A percentile compares a stretch with the other conserved stretches of the same genome.
phyloP scores from a whole-genome alignment of 2,113 vertebrate genomes.

The Asarcornis scutulata region DNA sequence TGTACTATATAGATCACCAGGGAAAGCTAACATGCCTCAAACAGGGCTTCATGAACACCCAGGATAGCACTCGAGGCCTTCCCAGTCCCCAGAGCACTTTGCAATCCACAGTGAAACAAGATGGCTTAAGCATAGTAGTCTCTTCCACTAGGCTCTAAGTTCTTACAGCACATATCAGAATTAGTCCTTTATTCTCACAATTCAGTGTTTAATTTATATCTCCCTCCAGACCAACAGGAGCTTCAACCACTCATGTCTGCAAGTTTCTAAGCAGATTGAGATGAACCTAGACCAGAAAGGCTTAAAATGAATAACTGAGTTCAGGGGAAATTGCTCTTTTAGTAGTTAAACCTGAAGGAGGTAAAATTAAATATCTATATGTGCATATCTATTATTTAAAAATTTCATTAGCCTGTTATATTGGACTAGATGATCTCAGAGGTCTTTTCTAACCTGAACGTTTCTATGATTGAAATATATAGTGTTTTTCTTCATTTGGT shows the following conservation, averaged over 20 bases:
- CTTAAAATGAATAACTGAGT: not conserved
- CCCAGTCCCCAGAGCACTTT: not conserved
- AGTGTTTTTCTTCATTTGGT: not conserved
- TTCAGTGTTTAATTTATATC: not conserved
- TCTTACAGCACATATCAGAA: not conserved
- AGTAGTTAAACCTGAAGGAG: not conserved
- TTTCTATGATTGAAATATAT: too few relatives aligned
- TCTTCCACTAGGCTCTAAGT: not conserved
- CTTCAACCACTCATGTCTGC: not conserved
- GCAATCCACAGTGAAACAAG: not conserved
- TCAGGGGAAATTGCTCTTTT: not conserved
- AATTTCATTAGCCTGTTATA: not conserved
- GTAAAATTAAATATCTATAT: not conserved
- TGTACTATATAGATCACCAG: not conserved
- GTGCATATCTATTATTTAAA: not conserved
- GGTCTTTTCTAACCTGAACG: too few relatives aligned
- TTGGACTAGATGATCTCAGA: not conserved
- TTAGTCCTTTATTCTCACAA: not conserved
- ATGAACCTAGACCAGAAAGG: not conserved
- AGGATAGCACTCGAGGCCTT: not conserved
- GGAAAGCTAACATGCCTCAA: not conserved
- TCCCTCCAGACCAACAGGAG: not conserved
- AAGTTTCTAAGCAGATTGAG: not conserved
- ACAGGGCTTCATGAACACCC: not conserved
- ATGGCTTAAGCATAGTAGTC: not conserved